Evolutionary conservation across 1,140 invertebrate species (phyloP).

Genomic region (Anoplolepis gracilipes): DNA sequence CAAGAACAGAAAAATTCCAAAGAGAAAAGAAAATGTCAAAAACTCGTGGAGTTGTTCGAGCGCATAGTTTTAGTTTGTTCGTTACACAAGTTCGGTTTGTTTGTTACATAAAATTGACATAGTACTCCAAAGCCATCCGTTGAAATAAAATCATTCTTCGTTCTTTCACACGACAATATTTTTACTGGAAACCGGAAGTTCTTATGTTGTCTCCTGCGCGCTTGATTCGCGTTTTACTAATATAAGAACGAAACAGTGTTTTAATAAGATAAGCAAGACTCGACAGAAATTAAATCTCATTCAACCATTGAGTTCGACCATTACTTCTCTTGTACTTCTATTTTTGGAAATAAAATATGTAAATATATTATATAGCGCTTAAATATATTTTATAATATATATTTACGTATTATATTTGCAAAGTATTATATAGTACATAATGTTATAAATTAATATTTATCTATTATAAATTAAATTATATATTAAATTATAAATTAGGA

Average conservation of each 20-base stretch:
- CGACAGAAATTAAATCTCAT: neutral
- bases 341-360: too few species aligned
- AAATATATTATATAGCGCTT: too few species aligned
- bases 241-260: neutral
- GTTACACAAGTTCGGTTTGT: constrained; percentile 51
- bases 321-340: too few species aligned
- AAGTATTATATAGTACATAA: neutral
- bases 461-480: too few species aligned
- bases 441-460: neutral
- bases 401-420: too few species aligned
- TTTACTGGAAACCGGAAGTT: constrained; percentile 22
- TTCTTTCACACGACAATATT: constrained; percentile 30
- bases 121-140: neutral
- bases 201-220: neutral
- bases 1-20: constrained; percentile 2
- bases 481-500: too few species aligned
- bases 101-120: constrained; percentile 51
- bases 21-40: constrained; percentile 40
- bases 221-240: constrained; percentile 10
- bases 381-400: too few species aligned
- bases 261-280: neutral
- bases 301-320: too few species aligned
- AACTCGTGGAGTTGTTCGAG: constrained; percentile 30
- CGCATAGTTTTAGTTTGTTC: constrained; percentile 35
- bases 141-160: constrained; percentile 9